Evolutionary conservation across 53 echinoderm and acorn worm species (phyloP), one percentile per base, ranked within the genome.

Genomic region (Crossaster papposus): DNA sequence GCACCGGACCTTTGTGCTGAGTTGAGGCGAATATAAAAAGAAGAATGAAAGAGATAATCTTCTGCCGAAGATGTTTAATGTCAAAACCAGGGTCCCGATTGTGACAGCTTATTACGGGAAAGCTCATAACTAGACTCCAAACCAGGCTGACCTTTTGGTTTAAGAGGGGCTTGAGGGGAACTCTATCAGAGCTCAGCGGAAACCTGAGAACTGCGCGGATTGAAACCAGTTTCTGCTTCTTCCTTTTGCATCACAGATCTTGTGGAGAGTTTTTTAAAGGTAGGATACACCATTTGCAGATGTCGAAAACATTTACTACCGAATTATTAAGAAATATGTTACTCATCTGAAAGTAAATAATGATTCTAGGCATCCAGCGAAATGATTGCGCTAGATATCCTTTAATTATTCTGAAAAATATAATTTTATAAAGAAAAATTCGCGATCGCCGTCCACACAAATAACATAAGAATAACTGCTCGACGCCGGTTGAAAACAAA

Each of bases 111-210:
- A n/a, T n/a, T n/a, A n/a, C n/a, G 44, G 44, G 44, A 11, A 23
- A 11, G 68, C 28, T 23, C 68, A n/a, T 68, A 6, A 68, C 26
- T 68, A 68, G 68, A 68, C 68, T n/a, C 10, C 20, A 23, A 23
- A 68, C 68, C 68, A 68, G 24, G n/a, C 24, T 68, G 68, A 68
- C 68, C 68, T 68, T 68, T 68, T 68, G 68, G 68, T 20, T n/a
- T 2, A 26, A 4, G 68, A 68, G 68, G 12, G 14, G 68, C 28
- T 26, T 28, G 68, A 68, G 68, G 11, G 68, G 68, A 6, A 68
- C 68, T 68, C 68, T 68, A 4, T 26, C 68, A 68, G 3, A 12
- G 24, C 28, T 28, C 68, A n/a, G 11, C 4, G 68, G 68, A 68
- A 68, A 68, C 68, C 68, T 23, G 68, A 68, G 68, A 68, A 11